Base-by-base conservation (phyloP, 2,113 vertebrate genomes). In the Oreochromis spilurus region DNA sequence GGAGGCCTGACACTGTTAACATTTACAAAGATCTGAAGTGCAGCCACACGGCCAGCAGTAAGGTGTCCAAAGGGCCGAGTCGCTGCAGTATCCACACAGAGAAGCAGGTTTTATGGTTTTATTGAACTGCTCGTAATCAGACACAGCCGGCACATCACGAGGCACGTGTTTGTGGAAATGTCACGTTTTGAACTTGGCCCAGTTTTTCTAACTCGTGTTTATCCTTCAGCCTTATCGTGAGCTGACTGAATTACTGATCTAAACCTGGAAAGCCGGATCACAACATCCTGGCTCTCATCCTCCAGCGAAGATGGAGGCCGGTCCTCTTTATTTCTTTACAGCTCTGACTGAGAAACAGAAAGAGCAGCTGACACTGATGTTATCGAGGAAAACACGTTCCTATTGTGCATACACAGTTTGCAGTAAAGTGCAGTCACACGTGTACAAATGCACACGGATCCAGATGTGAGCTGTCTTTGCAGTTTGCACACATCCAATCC, bases 21-120 rank as follows among this genome's bases (percentile, higher is more conserved):
- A 36, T n/a, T 11, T n/a, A 0, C 60, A 24, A 24, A 24, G 24
- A 24, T 24, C 24, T 24, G 24, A 24, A 24, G 24, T 24, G 24
- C 24, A 67, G 62, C 36, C 4, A 5, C 19, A 38, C 3, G 19
- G 10, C 34, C 34, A 67, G n/a, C 36, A 21, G 19, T 40, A 40
- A 3, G 19, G 19, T 2, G 2, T 65, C 31, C 60, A 65, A 12
- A 5, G 34, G 2, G 34, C 60, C 2, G 4, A n/a, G 31, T 38
- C 11, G 4, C 62, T 38, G 62, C 31, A n/a, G 34, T 38, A 38
- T 8, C 10, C 34, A 2, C n/a, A 14, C 34, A 13, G 34, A 40
- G 34, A 10, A 67, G 62, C 62, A 40, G 19, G 34, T 13, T 65
- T n/a, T 5, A 65, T 36, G 17, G 7, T 67, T 67, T 67, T 40